A percentile compares a stretch with the other conserved stretches of the same genome.
Evolutionary conservation across 1,140 invertebrate genomes (phyloP).

Genomic region (Drosophila fuyamai): DNA sequence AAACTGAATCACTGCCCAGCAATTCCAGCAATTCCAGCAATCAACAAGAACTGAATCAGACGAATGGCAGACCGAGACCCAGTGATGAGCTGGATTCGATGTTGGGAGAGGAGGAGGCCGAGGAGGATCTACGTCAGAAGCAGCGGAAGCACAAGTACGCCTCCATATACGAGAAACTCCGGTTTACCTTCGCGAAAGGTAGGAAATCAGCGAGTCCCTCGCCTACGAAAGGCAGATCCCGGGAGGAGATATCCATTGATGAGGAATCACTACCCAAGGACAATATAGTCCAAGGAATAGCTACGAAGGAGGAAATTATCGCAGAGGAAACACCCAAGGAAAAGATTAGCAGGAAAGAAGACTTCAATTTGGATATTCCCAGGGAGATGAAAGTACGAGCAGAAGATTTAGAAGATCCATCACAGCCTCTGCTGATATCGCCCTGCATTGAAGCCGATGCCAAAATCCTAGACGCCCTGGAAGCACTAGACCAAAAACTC

Average conservation of each 20-base stretch:
- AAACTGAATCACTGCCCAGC: slow-evolving; percentile 5
- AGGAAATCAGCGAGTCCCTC: slow-evolving; percentile 48
- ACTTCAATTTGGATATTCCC: not conserved
- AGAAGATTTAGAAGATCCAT: not conserved
- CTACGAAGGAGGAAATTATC: not conserved
- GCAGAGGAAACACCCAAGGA: not conserved
- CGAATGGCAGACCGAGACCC: not conserved
- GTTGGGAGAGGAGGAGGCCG: slow-evolving; percentile 2
- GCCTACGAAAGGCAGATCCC: slow-evolving; percentile 24
- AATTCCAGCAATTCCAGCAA: not conserved
- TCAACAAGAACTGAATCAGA: slow-evolving; percentile 15
- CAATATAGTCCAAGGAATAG: too few species aligned
- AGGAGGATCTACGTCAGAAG: slow-evolving; percentile 57
- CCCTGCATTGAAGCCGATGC: slow-evolving; percentile 69
- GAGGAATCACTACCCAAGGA: not conserved
- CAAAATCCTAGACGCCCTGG: slow-evolving; percentile 67
- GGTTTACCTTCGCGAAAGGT: slow-evolving; percentile 62
- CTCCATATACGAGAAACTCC: slow-evolving; percentile 77
- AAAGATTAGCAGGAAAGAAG: not conserved
- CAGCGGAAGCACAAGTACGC: slow-evolving; percentile 77
- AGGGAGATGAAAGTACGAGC: not conserved
- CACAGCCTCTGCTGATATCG: not conserved
- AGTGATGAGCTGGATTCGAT: slow-evolving; percentile 1
- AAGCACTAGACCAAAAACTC: slow-evolving; percentile 67
- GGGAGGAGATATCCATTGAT: slow-evolving; percentile 1